A percentile compares a stretch with the other conserved stretches of the same genome.
Conservation (phyloP, 2,113 vertebrate genomes). For the Gila orcuttii region DNA sequence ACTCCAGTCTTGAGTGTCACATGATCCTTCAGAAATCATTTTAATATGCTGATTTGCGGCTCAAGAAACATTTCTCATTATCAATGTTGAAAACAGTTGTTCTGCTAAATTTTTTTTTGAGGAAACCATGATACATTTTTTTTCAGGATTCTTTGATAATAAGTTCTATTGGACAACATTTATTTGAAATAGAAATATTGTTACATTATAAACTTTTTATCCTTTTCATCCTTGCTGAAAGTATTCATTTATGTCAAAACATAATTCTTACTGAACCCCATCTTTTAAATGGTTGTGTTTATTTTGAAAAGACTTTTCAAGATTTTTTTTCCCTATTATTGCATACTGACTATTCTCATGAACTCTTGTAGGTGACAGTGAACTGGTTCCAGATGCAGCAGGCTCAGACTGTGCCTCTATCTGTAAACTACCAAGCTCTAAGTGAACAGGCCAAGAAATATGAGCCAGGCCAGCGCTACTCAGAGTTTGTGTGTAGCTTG, state of each 20-base stretch:
- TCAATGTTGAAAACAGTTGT: too few species aligned
- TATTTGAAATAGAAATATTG: too few species aligned
- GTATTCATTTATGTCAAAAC: background rate
- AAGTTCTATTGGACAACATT: too few species aligned
- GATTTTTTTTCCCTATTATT: background rate
- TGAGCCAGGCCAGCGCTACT: constrained; percentile 91
- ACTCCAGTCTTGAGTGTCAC: background rate
- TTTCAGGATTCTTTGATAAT: too few species aligned
- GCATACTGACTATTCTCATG: background rate
- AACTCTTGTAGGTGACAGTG: constrained; percentile 84
- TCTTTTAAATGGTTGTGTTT: background rate
- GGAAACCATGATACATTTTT: too few species aligned
- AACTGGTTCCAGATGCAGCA: constrained; percentile 97
- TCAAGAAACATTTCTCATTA: background rate
- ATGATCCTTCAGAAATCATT: background rate
- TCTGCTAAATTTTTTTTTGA: too few species aligned
- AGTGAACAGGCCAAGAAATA: constrained; percentile 90
- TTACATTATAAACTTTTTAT: background rate
- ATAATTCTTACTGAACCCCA: background rate
- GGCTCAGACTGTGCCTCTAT: constrained; percentile 81
- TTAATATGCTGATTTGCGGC: background rate
- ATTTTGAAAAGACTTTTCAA: background rate
- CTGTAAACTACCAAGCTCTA: constrained; percentile 84
- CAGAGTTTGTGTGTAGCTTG: constrained; percentile 87
- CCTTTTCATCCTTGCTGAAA: background rate